These are phyloP conservation scores for Spodoptera exigua DNA, from an alignment of 2,888 invertebrate genomes.

Conservation along the genomic window DNA sequence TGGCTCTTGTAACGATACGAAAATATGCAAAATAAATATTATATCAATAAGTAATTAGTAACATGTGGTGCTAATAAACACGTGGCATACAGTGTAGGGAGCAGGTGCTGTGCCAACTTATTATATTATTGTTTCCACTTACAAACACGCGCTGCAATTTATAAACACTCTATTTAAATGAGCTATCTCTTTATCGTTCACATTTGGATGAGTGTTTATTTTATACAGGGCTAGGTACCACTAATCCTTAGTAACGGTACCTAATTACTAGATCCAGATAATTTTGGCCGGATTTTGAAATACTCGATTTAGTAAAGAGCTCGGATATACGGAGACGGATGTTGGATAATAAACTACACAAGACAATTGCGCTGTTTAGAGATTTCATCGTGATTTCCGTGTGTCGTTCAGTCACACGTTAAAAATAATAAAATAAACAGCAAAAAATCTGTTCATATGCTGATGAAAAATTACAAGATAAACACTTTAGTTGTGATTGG, in stretches of 20 bases:
- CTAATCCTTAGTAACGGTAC: too few species aligned
- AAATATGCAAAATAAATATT: conserved; percentile 6
- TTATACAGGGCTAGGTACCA: too few species aligned
- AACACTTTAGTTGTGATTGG: conserved; percentile 1
- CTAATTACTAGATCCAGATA: too few species aligned
- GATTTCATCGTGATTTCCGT: too few species aligned
- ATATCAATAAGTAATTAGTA: conserved; percentile 21
- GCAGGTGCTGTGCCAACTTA: conserved; percentile 43
- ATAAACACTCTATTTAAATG: conserved; percentile 26
- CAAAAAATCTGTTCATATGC: not conserved
- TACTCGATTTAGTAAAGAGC: too few species aligned
- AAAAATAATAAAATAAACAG: not conserved
- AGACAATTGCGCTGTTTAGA: too few species aligned
- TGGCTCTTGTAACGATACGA: conserved; percentile 4
- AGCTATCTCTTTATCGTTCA: conserved; percentile 3
- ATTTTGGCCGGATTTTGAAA: too few species aligned
- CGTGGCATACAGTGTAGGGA: conserved; percentile 25
- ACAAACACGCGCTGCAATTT: conserved; percentile 49
- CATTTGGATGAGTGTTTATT: too few species aligned
- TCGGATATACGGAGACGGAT: too few species aligned
- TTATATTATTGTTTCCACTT: conserved; percentile 42
- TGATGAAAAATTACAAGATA: not conserved
- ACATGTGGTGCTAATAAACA: conserved; percentile 13
- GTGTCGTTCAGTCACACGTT: too few species aligned
- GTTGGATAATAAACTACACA: too few species aligned